Evolutionary conservation across 2,888 invertebrate species (phyloP), one percentile per base, ranked within the genome.

Genomic region (Galerucella nymphaeae): DNA sequence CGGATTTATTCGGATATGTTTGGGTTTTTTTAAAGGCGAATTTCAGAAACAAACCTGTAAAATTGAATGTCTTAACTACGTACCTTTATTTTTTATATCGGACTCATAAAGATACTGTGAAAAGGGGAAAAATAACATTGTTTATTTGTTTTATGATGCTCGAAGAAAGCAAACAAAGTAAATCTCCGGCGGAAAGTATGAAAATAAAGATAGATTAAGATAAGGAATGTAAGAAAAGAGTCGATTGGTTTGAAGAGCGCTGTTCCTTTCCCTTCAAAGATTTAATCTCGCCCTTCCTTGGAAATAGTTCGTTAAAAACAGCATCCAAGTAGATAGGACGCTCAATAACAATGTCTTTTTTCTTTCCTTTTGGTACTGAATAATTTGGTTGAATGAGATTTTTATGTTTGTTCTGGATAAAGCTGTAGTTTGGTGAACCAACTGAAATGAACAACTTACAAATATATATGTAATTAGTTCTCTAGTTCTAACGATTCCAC

Each of bases 161-260:
- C 55, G 38, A n/a, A 55, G 18, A 55, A 41, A 55, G 6, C 65
- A 55, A 66, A 66, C 53, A 38, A 45, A 66, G n/a, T 65, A 16
- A 65, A n/a, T 41, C 65, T 48, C 30, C 16, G 30, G 5, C 42
- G 66, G 38, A 48, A 58, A 66, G 45, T 16, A 55, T 66, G 45
- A 66, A 66, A 58, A 66, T 66, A 66, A 66, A 66, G 66, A 66
- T 66, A 58, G 42, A 66, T 58, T 55, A 38, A 30, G 66, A 66
- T 66, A 66, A 66, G 66, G 23, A 13, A 63, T 41, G 41, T 55
- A 18, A 58, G 58, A 55, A 58, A 66, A 66, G 55, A 41, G 41
- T 23, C n/a, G 61, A 42, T 45, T 58, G 57, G 57, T 42, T 66
- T 57, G 45, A 45, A 57, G 58, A 66, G 41, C 14, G 57, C 45